Evolutionary conservation across 2,113 vertebrate genomes (phyloP), one percentile per base, ranked within the genome.

Genomic region (Accipiter virgatus): DNA sequence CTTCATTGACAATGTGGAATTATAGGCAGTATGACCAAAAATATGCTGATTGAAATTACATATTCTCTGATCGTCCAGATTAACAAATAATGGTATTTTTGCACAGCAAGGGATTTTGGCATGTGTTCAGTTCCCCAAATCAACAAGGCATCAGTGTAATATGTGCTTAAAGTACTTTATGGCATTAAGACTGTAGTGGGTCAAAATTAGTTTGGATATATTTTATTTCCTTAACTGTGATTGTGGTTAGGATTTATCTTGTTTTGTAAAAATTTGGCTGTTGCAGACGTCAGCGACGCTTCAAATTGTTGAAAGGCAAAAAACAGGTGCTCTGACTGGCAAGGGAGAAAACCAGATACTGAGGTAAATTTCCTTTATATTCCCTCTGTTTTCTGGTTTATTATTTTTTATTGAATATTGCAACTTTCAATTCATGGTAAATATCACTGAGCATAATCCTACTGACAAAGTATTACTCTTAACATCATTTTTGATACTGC

Each of bases 231-330:
- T 58, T 71, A 82, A 36, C 31, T 91, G 13, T 63, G 18, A 38
- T 6, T 75, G 4, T 81, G 21, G 12, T 66, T 74, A 91, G 34
- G 13, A 61, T 82, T 72, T 88, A 94, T 95, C 59, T 93, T 81
- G 22, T 62, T 96, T 87, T 89, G 15, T 81, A 86, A 87, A 95
- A 92, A 70, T 31, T 67, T 95, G 55, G 26, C 71, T 89, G n/a
- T 96, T 97, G 38, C 96, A 98, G 97, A 86, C 75, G 74, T 96
- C 97, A 70, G 45, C 92, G 61, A 63, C 80, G 20, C 88, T 93
- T 85, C 97, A 96, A 93, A 63, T 38, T 68, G 34, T 70, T 89
- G 95, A 95, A 96, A 97, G 55, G 71, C 94, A 96, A 75, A 95
- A 97, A 29, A 0, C 21, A 45, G 75, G 93, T 89, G 70, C 79